Evolutionary conservation across 2,888 invertebrate genomes (phyloP), one percentile per base, ranked within the genome.

Genomic region (Oscheius sp.): DNA sequence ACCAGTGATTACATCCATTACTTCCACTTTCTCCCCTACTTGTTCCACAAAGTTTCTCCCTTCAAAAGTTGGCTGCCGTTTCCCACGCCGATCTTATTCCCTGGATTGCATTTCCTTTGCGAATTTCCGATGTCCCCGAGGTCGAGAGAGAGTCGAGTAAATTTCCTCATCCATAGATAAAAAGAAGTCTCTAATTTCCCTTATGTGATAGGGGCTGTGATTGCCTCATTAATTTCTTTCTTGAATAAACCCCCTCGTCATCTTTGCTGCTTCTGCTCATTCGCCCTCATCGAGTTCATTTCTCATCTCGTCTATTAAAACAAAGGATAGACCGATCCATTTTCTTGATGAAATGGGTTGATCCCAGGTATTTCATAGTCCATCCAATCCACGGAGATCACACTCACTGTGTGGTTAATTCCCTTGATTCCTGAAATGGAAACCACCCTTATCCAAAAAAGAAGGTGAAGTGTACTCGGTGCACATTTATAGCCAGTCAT

Each of bases 11-110:
- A 55, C 23, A 23, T 21, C 55, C 55, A 55, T 55, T 21, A 55
- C 55, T 13, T 55, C 21, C 23, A 9, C 55, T 23, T 25, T 23
- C 55, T 55, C 21, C 49, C 49, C 49, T 49, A 49, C 49, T 49
- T 49, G 16, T 45, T 45, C 16, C 9, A 18, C 21, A 18, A 18
- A 18, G 16, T 49, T 49, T 13, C 16, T 49, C 21, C 16, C 16
- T 45, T 45, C 9, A 45, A 13, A 49, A 35, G 35, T 35, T 35
- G 35, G 6, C 13, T 13, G 23, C 12, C 21, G 3, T 7, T 61
- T 61, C 61, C 45, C 61, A 61, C 61, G 61, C 41, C 45, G 61
- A 61, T 43, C 58, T 58, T 58, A 29, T 58, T 61, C 61, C 59
- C 7, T 23, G 35, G 35, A 61, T 61, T 61, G 21, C 61, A 61